Evolutionary conservation across 2,888 invertebrate genomes (phyloP).

Genomic region (Mechanitis messenoides): DNA sequence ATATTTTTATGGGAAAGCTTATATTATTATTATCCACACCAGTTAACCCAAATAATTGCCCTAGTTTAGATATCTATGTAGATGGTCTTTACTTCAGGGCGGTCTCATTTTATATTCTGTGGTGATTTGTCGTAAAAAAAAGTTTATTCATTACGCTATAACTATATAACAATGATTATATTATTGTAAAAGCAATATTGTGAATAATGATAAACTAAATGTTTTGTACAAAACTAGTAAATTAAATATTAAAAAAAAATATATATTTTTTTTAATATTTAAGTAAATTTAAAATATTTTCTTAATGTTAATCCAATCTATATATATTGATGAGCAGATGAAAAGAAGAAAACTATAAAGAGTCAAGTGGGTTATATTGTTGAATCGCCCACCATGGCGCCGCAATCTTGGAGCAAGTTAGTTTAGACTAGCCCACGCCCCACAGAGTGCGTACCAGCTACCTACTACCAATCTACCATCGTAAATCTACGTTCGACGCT

Average conservation of each 20-base stretch:
- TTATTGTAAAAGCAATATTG: too few relatives aligned
- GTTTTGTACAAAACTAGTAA: too few relatives aligned
- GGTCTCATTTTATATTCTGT: conserved; percentile 5
- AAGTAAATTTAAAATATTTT: too few relatives aligned
- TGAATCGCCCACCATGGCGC: conserved; percentile 14
- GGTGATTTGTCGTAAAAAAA: background rate
- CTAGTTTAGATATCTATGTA: background rate
- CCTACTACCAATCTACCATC: conserved; percentile 9
- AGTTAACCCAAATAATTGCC: conserved; percentile 2
- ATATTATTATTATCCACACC: background rate
- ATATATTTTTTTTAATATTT: too few relatives aligned
- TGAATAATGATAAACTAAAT: too few relatives aligned
- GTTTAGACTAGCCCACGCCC: conserved; percentile 23
- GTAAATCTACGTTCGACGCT: conserved; percentile 36
- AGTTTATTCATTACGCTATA: background rate
- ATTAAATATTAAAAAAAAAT: too few relatives aligned
- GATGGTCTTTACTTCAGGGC: background rate
- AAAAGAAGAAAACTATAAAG: conserved; percentile 8
- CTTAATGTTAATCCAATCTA: too few relatives aligned
- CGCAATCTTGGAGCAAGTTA: conserved; percentile 2
- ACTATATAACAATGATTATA: too few relatives aligned
- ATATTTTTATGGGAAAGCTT: too few relatives aligned
- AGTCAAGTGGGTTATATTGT: conserved; percentile 2
- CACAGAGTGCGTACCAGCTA: conserved; percentile 17
- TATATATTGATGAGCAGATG: background rate